A percentile compares a stretch with the other conserved stretches of the same genome.
Conservation (phyloP, 23 tunicate species). For the Clavelina lepadiformis region DNA sequence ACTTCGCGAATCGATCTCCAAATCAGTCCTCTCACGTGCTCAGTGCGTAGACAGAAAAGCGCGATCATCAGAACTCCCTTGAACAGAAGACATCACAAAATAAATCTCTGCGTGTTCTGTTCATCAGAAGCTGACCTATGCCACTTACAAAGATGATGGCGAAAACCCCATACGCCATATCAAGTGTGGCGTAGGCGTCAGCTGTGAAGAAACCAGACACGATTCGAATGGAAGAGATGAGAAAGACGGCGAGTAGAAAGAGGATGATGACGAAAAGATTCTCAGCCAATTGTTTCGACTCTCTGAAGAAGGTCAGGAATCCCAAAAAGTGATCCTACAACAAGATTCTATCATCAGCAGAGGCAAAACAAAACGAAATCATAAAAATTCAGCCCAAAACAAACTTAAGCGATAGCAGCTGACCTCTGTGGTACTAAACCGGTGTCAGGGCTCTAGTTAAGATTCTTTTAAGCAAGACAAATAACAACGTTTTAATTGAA, state of each 20-base stretch:
- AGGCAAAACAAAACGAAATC: not conserved
- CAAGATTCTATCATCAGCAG: not conserved
- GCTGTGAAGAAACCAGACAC: constrained; percentile 10
- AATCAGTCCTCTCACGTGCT: constrained; percentile 1
- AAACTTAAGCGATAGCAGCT: not conserved
- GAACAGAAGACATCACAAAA: not conserved
- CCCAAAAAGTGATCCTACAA: constrained; percentile 15
- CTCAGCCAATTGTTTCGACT: constrained; percentile 18
- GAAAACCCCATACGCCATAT: constrained; percentile 3
- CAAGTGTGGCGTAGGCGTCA: constrained; percentile 4
- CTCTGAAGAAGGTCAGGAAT: constrained; percentile 5
- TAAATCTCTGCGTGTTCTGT: too few relatives aligned
- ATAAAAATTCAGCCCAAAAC: not conserved
- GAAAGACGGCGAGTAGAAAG: not conserved
- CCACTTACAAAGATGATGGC: constrained; percentile 16
- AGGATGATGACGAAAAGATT: constrained; percentile 3
- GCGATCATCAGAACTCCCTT: constrained; percentile 1
- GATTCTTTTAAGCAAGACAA: too few relatives aligned
- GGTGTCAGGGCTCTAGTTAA: too few relatives aligned
- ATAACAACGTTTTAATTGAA: too few relatives aligned
- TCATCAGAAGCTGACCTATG: not conserved
- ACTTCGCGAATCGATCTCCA: not conserved
- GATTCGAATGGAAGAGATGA: constrained; percentile 1
- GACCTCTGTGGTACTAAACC: too few relatives aligned
- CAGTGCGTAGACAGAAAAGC: constrained; percentile 4